Percentiles rank a stretch among this genome's conserved stretches.
Evolutionary conservation across 1,140 invertebrate species (phyloP).

Genomic region (Charaxes varanes): DNA sequence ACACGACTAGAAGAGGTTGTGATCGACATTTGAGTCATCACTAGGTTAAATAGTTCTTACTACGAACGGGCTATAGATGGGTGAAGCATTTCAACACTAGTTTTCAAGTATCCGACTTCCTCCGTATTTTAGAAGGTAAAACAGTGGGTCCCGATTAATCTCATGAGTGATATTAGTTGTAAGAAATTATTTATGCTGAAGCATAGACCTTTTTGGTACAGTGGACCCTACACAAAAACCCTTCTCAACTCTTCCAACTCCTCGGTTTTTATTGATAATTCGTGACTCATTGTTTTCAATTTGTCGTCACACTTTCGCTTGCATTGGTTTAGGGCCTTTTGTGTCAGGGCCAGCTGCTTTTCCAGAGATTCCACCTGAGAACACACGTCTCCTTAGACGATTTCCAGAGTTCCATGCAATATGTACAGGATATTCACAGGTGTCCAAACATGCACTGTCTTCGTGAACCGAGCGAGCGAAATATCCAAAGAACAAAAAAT

Average conservation of each 20-base stretch:
- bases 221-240: too few species aligned
- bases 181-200: too few species aligned
- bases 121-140: too few species aligned
- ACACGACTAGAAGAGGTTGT: too few species aligned
- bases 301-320: conserved; percentile 67
- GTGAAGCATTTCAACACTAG: too few species aligned
- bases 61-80: too few species aligned
- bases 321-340: conserved; percentile 61
- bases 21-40: too few species aligned
- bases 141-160: too few species aligned
- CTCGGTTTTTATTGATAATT: conserved; percentile 64
- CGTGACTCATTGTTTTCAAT: conserved; percentile 63
- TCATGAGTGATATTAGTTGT: too few species aligned
- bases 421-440: conserved; percentile 36
- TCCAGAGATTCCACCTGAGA: conserved; percentile 73
- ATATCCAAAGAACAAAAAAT: conserved; percentile 1
- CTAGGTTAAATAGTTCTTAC: too few species aligned
- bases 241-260: conserved; percentile 63
- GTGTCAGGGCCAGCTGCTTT: conserved; percentile 66
- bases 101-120: too few species aligned
- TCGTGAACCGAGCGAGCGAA: conserved; percentile 28
- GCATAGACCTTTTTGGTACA: too few species aligned
- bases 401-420: conserved; percentile 45
- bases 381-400: conserved; percentile 60
- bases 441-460: conserved; percentile 42